Evolutionary conservation across 2,113 vertebrate genomes (phyloP).

Genomic region (Neomonachus schauinslandi): DNA sequence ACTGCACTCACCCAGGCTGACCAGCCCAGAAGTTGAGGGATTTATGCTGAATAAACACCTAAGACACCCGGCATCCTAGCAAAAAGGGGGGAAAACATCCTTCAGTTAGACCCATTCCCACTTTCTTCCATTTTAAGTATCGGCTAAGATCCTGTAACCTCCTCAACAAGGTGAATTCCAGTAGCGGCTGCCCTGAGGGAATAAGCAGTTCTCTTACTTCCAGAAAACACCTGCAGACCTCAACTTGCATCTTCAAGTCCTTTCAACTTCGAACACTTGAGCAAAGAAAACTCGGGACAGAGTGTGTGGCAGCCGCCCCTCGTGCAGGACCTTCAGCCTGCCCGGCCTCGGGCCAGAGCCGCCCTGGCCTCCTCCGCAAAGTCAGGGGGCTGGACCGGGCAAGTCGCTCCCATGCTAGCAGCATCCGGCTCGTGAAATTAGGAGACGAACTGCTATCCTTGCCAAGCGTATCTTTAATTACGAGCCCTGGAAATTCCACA

Average conservation of each 20-base stretch:
- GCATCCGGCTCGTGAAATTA: not conserved
- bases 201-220: not conserved
- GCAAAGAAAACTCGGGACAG: not conserved
- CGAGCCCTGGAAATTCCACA: not conserved
- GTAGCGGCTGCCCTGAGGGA: not conserved
- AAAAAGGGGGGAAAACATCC: not conserved
- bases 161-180: not conserved
- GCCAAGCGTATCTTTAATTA: not conserved
- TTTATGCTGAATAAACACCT: not conserved
- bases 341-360: not conserved
- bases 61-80: not conserved
- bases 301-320: not conserved
- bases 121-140: not conserved
- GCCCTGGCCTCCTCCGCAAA: not conserved
- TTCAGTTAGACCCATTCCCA: not conserved
- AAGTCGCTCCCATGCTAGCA: not conserved
- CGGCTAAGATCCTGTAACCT: not conserved
- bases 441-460: conserved; percentile 18
- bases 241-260: not conserved
- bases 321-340: not conserved
- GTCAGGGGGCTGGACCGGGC: not conserved
- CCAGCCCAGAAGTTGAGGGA: not conserved
- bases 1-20: not conserved
- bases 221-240: not conserved
- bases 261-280: not conserved